Base-by-base conservation (phyloP, 2,888 invertebrate species). In the Alentia gelatinosa region DNA sequence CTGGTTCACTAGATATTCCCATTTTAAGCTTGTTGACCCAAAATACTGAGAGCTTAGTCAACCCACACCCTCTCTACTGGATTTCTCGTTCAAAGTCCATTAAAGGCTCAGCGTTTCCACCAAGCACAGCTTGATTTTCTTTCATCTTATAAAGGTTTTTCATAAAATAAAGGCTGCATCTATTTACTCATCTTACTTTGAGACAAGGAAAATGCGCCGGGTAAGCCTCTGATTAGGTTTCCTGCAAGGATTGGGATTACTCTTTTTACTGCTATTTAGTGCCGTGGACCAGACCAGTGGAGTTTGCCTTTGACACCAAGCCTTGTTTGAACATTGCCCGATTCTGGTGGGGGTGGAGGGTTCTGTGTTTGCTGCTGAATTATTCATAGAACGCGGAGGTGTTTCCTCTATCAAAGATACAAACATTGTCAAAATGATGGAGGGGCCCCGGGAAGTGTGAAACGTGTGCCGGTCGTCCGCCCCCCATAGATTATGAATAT, bases 381-480 rank as follows among this genome's bases (percentile, higher is more conserved):
- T 68, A 68, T 68, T 68, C 68, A 68, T 68, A 26, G 30, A 12
- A 0, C 26, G 33, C 30, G 68, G 68, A n/a, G 23, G 33, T 68
- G n/a, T 19, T 68, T 26, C 68, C 26, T 12, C 26, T 30, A 19
- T 68, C 68, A 30, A 26, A 68, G 68, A 68, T 68, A 68, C 68
- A 68, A 68, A 30, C 26, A 68, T 68, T 68, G 68, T 68, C 68
- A 30, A 68, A 30, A 68, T 68, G 68, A 68, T 68, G n/a, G 68
- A 68, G 5, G 30, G 26, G 30, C 12, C 12, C 1, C 68, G 12
- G 68, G 68, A 68, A 68, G 68, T 68, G 68, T 15, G 63, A 68
- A 19, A 68, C 23, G 68, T 1, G 30, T 30, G 3, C 23, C 30
- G 30, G 68, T 68, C 68, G 26, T 26, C 30, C 1, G 3, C 68